These are phyloP conservation scores for Varanus salvator DNA, from an alignment of 2,113 vertebrate species.

Conservation along the genomic window DNA sequence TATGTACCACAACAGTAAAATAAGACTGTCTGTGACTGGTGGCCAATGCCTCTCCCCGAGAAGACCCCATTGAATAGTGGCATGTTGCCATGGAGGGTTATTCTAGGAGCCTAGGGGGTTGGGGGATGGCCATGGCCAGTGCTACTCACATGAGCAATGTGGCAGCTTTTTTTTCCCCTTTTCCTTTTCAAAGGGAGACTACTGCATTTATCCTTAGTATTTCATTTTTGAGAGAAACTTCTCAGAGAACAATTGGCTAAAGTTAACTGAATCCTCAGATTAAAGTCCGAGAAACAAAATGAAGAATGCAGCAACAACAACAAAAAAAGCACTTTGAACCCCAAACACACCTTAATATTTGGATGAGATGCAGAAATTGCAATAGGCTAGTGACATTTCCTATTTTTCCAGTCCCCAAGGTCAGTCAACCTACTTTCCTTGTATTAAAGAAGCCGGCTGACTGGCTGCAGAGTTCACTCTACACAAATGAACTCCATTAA, in stretches of 20 bases:
- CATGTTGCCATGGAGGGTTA: not conserved
- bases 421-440: constrained; percentile 14
- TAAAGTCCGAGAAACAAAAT: not conserved
- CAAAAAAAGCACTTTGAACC: not conserved
- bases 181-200: not conserved
- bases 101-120: not conserved
- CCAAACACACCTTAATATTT: not conserved
- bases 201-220: not conserved
- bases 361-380: not conserved
- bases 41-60: not conserved
- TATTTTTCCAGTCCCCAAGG: constrained; percentile 13
- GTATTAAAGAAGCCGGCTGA: not conserved
- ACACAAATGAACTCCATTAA: constrained; percentile 55
- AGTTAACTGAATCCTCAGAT: not conserved
- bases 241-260: not conserved
- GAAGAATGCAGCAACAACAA: not conserved
- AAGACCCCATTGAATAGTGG: not conserved
- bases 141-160: too few species aligned
- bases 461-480: constrained; percentile 30
- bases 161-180: not conserved
- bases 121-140: not conserved
- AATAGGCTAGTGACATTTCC: not conserved
- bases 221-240: not conserved
- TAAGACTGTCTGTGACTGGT: too few species aligned
- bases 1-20: too few species aligned